Conservation (phyloP, 2,888 invertebrate genomes). For the Dryobotodes eremita region DNA sequence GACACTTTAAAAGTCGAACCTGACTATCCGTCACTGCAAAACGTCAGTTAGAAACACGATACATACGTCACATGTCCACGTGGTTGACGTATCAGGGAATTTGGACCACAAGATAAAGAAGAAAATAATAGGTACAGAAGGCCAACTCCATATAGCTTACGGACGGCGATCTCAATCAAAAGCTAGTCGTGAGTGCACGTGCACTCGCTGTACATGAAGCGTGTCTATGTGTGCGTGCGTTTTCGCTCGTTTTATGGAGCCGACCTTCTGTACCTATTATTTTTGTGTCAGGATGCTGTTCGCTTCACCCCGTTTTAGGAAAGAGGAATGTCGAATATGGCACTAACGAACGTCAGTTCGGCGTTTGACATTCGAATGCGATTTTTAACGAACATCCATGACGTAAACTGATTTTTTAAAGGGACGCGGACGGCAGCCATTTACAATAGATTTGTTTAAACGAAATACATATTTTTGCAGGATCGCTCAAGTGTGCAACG, state of each 20-base stretch:
- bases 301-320: neutral
- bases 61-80: neutral
- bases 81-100: neutral
- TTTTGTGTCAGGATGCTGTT: neutral
- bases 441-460: neutral
- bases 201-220: neutral
- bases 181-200: neutral
- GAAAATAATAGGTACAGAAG: neutral
- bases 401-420: neutral
- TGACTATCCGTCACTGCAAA: neutral
- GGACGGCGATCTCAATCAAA: neutral
- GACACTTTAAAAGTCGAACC: neutral
- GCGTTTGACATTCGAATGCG: conserved; percentile 5
- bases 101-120: neutral
- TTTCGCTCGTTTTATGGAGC: neutral
- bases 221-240: neutral
- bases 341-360: conserved; percentile 6
- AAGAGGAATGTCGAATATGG: neutral
- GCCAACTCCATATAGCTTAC: neutral
- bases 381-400: neutral
- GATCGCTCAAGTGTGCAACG: neutral
- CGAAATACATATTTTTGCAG: neutral
- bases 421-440: neutral
- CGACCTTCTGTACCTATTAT: neutral
- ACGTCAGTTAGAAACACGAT: conserved; percentile 1